phyloP scores from a whole-genome alignment of 2,888 invertebrate genomes.

The Noctua janthina region DNA sequence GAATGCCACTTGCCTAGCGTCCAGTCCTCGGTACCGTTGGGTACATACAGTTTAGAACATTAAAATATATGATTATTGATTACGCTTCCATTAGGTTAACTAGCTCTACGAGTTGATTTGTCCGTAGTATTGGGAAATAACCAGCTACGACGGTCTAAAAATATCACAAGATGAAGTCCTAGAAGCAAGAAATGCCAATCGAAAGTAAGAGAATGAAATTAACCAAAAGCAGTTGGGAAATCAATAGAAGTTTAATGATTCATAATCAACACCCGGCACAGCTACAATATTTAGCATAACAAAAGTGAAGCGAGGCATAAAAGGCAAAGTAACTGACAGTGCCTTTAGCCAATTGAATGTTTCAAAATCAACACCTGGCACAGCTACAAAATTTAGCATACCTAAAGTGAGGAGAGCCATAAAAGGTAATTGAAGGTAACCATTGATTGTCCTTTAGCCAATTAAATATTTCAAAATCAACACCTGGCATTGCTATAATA shows the following conservation, averaged over 20 bases:
- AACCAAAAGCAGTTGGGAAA: background rate
- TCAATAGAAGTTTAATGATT: background rate
- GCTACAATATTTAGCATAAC: background rate
- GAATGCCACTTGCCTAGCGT: conserved; percentile 65
- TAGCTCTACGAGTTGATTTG: conserved; percentile 15
- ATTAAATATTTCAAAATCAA: too few species aligned
- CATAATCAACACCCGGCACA: background rate
- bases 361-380: too few species aligned
- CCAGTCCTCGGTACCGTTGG: conserved; percentile 63
- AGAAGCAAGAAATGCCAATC: background rate
- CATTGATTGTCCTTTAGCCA: too few species aligned
- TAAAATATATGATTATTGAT: conserved; percentile 62
- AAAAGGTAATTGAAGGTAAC: background rate
- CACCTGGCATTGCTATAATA: background rate
- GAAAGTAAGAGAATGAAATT: background rate
- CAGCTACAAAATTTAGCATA: too few species aligned
- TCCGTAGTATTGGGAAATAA: background rate
- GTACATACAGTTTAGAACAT: conserved; percentile 55
- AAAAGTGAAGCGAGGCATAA: background rate
- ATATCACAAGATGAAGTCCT: background rate
- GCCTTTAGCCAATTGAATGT: too few species aligned
- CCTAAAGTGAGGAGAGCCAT: background rate
- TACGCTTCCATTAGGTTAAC: conserved; percentile 36
- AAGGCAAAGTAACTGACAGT: too few species aligned
- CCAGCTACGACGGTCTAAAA: background rate